Evolutionary conservation across 2,888 invertebrate species (phyloP).

Genomic region (Dromius quadrimaculatus): DNA sequence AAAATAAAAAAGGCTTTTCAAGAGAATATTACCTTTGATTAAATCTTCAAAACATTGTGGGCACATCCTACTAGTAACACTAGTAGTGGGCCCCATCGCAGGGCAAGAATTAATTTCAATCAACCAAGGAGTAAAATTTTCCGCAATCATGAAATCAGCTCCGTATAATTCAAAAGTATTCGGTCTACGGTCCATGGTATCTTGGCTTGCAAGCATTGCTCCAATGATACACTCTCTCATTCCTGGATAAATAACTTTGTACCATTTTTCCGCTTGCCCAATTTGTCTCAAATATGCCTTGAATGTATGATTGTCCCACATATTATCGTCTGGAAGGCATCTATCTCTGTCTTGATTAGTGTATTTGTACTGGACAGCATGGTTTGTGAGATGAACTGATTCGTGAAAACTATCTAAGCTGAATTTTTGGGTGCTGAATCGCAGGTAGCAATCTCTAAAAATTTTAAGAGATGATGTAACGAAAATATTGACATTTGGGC

Average conservation of each 20-base stretch:
- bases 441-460: constrained; percentile 86
- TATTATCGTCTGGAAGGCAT: constrained; percentile 88
- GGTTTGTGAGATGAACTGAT: constrained; percentile 92
- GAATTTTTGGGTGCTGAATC: constrained; percentile 93
- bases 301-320: constrained; percentile 94
- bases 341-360: constrained; percentile 80
- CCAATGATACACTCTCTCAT: constrained; percentile 72
- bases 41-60: constrained; percentile 90
- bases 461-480: constrained; percentile 51
- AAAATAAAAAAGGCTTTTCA: no score
- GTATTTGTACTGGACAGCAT: constrained; percentile 92
- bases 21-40: constrained; percentile 79
- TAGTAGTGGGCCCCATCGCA: constrained; percentile 90
- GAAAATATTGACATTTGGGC: constrained; percentile 4
- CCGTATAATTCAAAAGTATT: constrained; percentile 95
- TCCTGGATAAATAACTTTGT: constrained; percentile 86
- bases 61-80: constrained; percentile 88
- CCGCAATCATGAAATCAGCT: constrained; percentile 94
- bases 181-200: constrained; percentile 82
- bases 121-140: constrained; percentile 90
- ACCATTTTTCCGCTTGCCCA: constrained; percentile 84
- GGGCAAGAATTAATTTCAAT: constrained; percentile 96
- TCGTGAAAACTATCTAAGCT: constrained; percentile 90
- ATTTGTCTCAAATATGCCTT: constrained; percentile 75
- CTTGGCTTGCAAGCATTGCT: constrained; percentile 88